Conservation (phyloP, 2,888 invertebrate genomes). For the Cabera pusaria region DNA sequence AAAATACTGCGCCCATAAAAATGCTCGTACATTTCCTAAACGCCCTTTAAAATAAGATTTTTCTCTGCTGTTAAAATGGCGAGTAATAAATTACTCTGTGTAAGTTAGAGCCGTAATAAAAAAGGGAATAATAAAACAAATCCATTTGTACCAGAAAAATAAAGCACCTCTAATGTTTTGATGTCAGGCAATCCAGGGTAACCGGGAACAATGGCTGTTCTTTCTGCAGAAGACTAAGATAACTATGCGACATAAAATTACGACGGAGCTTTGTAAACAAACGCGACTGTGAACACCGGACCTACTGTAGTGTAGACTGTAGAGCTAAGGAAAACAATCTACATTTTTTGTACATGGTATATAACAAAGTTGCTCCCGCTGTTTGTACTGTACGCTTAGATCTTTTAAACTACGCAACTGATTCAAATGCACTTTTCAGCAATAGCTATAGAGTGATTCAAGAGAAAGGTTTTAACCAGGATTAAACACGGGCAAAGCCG, state of each 20-base stretch:
- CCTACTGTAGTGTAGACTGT: too few species aligned
- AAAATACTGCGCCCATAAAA: constrained; percentile 15
- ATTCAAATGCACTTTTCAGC: too few species aligned
- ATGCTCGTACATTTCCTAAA: constrained; percentile 18
- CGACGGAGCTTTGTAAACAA: too few species aligned
- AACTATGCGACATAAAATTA: constrained; percentile 24
- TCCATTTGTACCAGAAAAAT: constrained; percentile 38
- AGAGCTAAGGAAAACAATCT: too few species aligned
- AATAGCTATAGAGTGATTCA: too few species aligned
- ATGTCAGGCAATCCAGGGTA: constrained; percentile 32
- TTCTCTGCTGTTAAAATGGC: constrained; percentile 24
- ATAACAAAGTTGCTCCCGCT: too few species aligned
- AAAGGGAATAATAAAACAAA: constrained; percentile 38
- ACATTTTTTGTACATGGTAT: too few species aligned
- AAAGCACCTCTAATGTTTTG: constrained; percentile 34
- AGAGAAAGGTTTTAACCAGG: too few species aligned
- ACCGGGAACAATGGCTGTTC: constrained; percentile 38
- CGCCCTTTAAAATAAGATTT: constrained; percentile 25
- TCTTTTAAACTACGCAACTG: too few species aligned
- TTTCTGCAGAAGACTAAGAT: constrained; percentile 37
- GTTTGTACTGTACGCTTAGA: too few species aligned
- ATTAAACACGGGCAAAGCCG: too few species aligned
- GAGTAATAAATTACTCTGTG: constrained; percentile 26
- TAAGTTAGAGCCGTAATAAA: constrained; percentile 29
- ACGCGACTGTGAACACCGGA: too few species aligned